phyloP scores from a whole-genome alignment of 2,888 invertebrate species.

The Eupithecia vulgata region DNA sequence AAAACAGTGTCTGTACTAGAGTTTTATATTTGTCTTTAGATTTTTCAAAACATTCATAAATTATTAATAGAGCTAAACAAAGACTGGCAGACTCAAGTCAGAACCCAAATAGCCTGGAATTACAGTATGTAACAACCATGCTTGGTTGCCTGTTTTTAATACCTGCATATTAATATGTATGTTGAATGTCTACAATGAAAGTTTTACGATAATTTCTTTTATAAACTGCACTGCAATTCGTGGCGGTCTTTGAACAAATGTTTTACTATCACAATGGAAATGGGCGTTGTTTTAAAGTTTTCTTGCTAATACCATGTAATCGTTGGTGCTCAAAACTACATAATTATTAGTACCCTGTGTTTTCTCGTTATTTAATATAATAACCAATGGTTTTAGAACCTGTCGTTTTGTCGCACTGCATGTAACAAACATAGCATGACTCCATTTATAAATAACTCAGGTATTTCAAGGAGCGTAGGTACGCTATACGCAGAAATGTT shows the following conservation, averaged over 20 bases:
- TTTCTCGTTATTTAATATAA: not conserved
- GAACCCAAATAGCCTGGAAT: not conserved
- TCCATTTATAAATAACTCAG: conserved; percentile 7
- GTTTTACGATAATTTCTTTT: not conserved
- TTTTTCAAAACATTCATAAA: too few species aligned
- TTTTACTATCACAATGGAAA: conserved; percentile 45
- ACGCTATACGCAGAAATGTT: conserved; percentile 64
- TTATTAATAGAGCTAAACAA: not conserved
- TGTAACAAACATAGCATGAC: not conserved
- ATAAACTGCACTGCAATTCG: conserved; percentile 1
- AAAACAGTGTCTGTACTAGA: too few species aligned
- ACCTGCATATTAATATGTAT: not conserved
- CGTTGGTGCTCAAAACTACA: not conserved
- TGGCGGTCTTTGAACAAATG: conserved; percentile 34
- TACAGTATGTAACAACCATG: not conserved
- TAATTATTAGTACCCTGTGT: conserved; percentile 5
- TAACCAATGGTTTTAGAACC: not conserved
- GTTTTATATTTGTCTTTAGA: too few species aligned
- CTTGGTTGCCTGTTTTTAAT: not conserved
- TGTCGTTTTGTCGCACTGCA: not conserved
- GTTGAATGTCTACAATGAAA: too few species aligned
- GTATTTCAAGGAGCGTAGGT: conserved; percentile 32
- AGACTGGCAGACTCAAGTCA: not conserved
- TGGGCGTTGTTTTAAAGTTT: conserved; percentile 49
- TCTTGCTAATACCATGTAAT: not conserved